phyloP scores from a whole-genome alignment of 2,888 invertebrate species.

The Galerucella nymphaeae region DNA sequence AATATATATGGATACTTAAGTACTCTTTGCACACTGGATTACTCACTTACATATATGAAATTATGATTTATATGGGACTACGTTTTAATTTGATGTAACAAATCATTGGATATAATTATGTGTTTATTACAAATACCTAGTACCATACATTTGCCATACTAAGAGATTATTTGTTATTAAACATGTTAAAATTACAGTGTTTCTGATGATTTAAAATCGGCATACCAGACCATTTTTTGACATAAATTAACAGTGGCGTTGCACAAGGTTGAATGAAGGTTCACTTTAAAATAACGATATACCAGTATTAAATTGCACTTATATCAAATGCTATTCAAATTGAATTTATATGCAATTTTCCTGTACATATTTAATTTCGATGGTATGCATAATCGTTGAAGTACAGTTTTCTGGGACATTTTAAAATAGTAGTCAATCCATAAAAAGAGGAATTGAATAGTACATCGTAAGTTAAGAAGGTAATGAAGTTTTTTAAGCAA shows the following conservation, averaged over 20 bases:
- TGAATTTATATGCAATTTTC: not conserved
- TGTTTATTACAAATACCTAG: constrained; percentile 11
- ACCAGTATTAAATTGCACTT: not conserved
- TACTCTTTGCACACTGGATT: constrained; percentile 5
- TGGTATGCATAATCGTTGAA: not conserved
- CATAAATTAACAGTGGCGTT: constrained; percentile 35
- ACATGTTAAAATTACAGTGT: constrained; percentile 21
- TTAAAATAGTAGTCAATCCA: not conserved
- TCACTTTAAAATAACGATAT: not conserved
- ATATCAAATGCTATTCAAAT: not conserved
- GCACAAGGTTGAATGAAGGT: constrained; percentile 27
- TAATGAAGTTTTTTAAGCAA: constrained; percentile 1
- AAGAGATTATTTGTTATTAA: constrained; percentile 8
- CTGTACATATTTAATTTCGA: not conserved
- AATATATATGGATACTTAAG: constrained; percentile 20
- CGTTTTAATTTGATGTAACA: constrained; percentile 31
- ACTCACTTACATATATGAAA: constrained; percentile 1
- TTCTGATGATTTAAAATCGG: constrained; percentile 20
- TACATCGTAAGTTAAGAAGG: not conserved
- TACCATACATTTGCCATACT: constrained; percentile 11
- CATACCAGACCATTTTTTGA: constrained; percentile 25
- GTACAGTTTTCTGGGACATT: not conserved
- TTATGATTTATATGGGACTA: constrained; percentile 20
- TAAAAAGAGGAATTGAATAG: not conserved
- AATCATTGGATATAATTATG: constrained; percentile 11